These are phyloP conservation scores for Zaprionus lachaisei DNA, from an alignment of 1,140 invertebrate genomes.

Conservation along the genomic window DNA sequence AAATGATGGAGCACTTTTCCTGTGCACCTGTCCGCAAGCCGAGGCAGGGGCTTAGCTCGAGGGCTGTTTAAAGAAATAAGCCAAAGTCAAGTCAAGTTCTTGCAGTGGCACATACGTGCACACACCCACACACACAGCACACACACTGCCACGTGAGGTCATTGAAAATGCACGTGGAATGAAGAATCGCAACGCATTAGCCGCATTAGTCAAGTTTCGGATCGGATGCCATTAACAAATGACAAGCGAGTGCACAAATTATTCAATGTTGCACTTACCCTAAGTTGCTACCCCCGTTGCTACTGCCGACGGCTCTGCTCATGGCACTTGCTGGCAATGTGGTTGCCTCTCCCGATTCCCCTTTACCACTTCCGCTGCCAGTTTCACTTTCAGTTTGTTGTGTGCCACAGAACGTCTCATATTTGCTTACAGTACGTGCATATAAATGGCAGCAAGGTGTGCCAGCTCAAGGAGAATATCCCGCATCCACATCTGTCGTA, in stretches of 20 bases:
- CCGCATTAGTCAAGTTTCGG: conserved; percentile 33
- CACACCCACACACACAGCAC: not conserved
- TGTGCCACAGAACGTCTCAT: conserved; percentile 65
- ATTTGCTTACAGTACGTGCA: conserved; percentile 77
- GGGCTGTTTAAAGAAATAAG: conserved; percentile 2
- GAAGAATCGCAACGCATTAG: conserved; percentile 15
- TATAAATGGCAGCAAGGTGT: conserved; percentile 67
- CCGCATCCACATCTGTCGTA: conserved; percentile 2
- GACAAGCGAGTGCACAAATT: conserved; percentile 38
- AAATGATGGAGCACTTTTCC: conserved; percentile 62
- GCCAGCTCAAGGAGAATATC: not conserved
- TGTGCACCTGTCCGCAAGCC: conserved; percentile 46
- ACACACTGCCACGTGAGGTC: not conserved
- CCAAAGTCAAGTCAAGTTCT: not conserved
- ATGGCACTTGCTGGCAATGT: conserved; percentile 17
- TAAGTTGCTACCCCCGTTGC: not conserved
- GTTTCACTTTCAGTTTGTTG: conserved; percentile 17
- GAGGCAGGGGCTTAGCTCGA: conserved; percentile 2
- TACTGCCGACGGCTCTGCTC: conserved; percentile 7
- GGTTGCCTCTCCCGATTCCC: conserved; percentile 26
- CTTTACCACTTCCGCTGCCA: not conserved
- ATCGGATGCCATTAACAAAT: conserved; percentile 36
- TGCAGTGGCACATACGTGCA: not conserved
- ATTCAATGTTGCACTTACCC: conserved; percentile 35
- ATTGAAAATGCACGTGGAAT: conserved; percentile 2